Evolutionary conservation across 1,140 invertebrate genomes (phyloP).

Genomic region (Phortica variegata): DNA sequence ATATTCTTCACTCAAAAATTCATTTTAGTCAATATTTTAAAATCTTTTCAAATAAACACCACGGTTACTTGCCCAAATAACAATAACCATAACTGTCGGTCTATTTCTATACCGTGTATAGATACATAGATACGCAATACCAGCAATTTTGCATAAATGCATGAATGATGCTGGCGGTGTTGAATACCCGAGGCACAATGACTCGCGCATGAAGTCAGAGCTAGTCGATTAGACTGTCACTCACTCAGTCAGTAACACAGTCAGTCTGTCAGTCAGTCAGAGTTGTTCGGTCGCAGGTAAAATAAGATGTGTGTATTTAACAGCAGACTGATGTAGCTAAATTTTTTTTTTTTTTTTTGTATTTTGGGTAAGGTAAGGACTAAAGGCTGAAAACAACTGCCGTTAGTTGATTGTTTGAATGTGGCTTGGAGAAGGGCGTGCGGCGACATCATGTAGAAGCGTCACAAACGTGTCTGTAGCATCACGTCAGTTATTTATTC

Average conservation of each 20-base stretch:
- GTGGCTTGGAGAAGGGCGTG: slow-evolving; percentile 8
- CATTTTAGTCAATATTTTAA: too few relatives aligned
- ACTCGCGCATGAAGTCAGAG: slow-evolving; percentile 16
- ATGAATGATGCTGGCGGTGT: slow-evolving; percentile 15
- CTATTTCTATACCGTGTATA: too few relatives aligned
- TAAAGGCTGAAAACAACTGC: too few relatives aligned
- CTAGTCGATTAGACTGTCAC: background rate
- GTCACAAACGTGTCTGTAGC: slow-evolving; percentile 42
- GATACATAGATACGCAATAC: slow-evolving; percentile 25
- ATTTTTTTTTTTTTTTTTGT: slow-evolving; percentile 32
- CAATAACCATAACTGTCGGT: too few relatives aligned
- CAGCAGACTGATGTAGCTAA: slow-evolving; percentile 5
- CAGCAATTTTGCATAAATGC: slow-evolving; percentile 47
- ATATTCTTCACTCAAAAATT: too few relatives aligned
- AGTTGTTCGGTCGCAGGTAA: slow-evolving; percentile 17
- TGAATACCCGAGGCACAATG: slow-evolving; percentile 11
- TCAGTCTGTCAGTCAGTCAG: slow-evolving; percentile 8
- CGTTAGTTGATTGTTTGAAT: background rate
- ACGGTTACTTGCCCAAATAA: too few relatives aligned
- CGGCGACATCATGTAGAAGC: slow-evolving; percentile 20
- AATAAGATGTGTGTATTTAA: slow-evolving; percentile 15
- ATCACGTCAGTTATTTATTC: slow-evolving; percentile 50
- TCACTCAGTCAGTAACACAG: slow-evolving; percentile 11
- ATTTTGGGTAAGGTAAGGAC: too few relatives aligned
- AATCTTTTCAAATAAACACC: too few relatives aligned